Conservation (phyloP, 2,113 vertebrate genomes). For the Pholis gunnellus region DNA sequence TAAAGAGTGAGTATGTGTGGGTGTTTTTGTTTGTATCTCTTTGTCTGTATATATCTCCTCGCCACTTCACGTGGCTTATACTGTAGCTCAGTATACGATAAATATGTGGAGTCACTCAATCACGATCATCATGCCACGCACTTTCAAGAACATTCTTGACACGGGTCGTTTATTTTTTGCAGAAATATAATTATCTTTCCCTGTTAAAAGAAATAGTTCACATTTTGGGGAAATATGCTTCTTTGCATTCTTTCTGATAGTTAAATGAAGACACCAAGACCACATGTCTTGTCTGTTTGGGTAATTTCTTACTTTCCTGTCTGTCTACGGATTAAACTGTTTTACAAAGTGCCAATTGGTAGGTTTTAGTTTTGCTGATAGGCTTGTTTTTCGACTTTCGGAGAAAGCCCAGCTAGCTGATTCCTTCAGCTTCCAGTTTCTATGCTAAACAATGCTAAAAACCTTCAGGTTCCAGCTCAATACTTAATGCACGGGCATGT, state of each 20-base stretch:
- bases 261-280: not conserved
- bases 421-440: not conserved
- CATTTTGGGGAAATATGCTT: not conserved
- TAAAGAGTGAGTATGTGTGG: conserved; percentile 7
- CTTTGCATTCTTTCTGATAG: not conserved
- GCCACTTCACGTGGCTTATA: not conserved
- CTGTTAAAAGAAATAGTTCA: not conserved
- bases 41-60: not conserved
- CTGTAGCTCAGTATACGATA: not conserved
- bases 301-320: not conserved
- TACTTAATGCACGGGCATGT: not conserved
- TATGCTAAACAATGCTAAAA: not conserved
- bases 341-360: not conserved
- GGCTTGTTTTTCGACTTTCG: not conserved
- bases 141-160: not conserved
- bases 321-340: not conserved
- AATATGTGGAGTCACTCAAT: not conserved
- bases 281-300: not conserved
- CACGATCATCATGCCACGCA: not conserved
- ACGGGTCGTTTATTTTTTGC: not conserved
- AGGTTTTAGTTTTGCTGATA: not conserved
- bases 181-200: not conserved
- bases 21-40: conserved; percentile 15
- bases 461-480: not conserved
- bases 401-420: not conserved